phyloP scores from a whole-genome alignment of 2,888 invertebrate species.

The Orthosia incerta region DNA sequence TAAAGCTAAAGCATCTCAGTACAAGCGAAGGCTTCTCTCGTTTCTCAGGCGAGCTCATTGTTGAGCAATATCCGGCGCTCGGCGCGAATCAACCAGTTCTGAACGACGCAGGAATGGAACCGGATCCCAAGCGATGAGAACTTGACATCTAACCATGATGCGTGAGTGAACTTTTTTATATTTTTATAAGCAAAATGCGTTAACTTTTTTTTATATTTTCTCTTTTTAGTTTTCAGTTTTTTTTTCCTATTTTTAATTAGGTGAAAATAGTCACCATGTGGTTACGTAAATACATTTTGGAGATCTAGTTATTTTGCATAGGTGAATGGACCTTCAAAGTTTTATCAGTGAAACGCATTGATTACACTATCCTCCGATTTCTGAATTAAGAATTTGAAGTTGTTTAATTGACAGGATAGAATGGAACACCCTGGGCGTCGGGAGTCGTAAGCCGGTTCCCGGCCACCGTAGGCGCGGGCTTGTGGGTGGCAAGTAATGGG shows the following conservation, averaged over 20 bases:
- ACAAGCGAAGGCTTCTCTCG: conserved; percentile 30
- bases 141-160: conserved; percentile 31
- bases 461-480: too few relatives aligned
- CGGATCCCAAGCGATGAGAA: conserved; percentile 47
- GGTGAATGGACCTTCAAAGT: conserved; percentile 1
- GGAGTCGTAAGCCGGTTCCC: too few relatives aligned
- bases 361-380: background rate
- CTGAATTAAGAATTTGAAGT: too few relatives aligned
- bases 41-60: conserved; percentile 56
- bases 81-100: conserved; percentile 58
- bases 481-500: too few relatives aligned
- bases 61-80: conserved; percentile 61
- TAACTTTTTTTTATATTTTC: too few relatives aligned
- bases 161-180: background rate
- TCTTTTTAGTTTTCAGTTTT: background rate
- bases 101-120: conserved; percentile 33
- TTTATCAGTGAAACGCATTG: too few relatives aligned
- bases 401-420: too few relatives aligned
- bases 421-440: too few relatives aligned
- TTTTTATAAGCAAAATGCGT: too few relatives aligned
- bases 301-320: conserved; percentile 9
- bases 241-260: background rate
- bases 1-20: conserved; percentile 1
- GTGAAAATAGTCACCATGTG: background rate
- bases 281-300: background rate